Evolutionary conservation across 2,888 invertebrate genomes (phyloP).

Genomic region (Netelia fuscicornis): DNA sequence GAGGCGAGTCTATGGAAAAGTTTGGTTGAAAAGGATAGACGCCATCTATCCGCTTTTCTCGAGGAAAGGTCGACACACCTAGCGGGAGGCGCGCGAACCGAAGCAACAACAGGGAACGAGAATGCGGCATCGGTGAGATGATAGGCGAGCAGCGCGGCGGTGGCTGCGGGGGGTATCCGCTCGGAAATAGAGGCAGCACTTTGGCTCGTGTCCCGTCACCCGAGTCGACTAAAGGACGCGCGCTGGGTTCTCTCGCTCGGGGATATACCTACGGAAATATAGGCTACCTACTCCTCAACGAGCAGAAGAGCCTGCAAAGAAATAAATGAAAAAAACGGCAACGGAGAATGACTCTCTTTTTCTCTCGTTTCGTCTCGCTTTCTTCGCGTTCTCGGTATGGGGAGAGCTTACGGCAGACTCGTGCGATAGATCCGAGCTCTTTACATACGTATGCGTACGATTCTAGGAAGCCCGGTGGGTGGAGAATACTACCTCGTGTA

Average conservation of each 20-base stretch:
- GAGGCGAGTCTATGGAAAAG: slow-evolving; percentile 30
- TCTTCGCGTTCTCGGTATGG: not conserved
- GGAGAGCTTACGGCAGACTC: not conserved
- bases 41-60: slow-evolving; percentile 38
- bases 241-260: not conserved
- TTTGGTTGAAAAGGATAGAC: slow-evolving; percentile 52
- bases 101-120: slow-evolving; percentile 47
- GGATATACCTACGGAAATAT: slow-evolving; percentile 49
- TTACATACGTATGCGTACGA: not conserved
- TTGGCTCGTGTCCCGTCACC: slow-evolving; percentile 34
- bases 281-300: slow-evolving; percentile 28
- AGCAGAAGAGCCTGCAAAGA: not conserved
- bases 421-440: not conserved
- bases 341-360: slow-evolving; percentile 40
- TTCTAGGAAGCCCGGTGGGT: not conserved
- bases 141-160: slow-evolving; percentile 13
- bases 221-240: slow-evolving; percentile 49
- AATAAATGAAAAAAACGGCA: slow-evolving; percentile 7
- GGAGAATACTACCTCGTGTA: not conserved
- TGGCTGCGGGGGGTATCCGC: slow-evolving; percentile 26
- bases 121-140: slow-evolving; percentile 48
- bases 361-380: slow-evolving; percentile 2
- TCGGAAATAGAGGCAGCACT: slow-evolving; percentile 46
- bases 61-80: slow-evolving; percentile 24
- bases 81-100: slow-evolving; percentile 39